These are phyloP conservation scores for Gila robusta DNA, from an alignment of 2,797 vertebrate species.

Conservation along the genomic window DNA sequence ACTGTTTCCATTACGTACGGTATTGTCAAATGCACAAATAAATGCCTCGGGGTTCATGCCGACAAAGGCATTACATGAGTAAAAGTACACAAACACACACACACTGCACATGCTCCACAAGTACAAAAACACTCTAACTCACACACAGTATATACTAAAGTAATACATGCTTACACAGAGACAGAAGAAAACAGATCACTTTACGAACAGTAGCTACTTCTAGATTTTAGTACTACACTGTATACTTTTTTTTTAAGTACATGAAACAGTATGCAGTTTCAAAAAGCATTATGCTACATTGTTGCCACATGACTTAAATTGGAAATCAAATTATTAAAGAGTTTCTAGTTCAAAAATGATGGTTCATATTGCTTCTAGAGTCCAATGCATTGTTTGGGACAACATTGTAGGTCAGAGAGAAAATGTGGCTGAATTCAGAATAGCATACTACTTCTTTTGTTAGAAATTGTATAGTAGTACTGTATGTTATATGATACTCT, in stretches of 20 bases:
- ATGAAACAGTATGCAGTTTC: neutral
- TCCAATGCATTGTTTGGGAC: neutral
- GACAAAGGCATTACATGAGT: slow-evolving; percentile 14
- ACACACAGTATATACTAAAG: slow-evolving; percentile 24
- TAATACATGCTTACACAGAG: neutral
- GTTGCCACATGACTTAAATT: neutral
- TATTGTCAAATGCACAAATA: slow-evolving; percentile 35
- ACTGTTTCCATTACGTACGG: slow-evolving; percentile 16
- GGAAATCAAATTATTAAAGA: neutral
- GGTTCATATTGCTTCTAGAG: neutral
- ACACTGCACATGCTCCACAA: neutral
- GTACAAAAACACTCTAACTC: neutral
- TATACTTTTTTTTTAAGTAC: neutral
- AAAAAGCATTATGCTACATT: neutral
- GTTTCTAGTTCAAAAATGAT: neutral
- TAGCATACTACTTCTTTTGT: neutral
- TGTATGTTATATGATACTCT: neutral
- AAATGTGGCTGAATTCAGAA: neutral
- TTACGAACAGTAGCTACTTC: neutral
- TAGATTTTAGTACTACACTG: neutral
- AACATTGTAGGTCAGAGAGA: neutral
- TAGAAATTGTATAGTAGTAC: neutral
- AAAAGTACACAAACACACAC: slow-evolving; percentile 39
- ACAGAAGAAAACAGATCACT: neutral
- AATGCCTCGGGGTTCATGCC: slow-evolving; percentile 18